Evolutionary conservation across 2,888 invertebrate genomes (phyloP), one percentile per base, ranked within the genome.

Genomic region (Ormyrus labotus): DNA sequence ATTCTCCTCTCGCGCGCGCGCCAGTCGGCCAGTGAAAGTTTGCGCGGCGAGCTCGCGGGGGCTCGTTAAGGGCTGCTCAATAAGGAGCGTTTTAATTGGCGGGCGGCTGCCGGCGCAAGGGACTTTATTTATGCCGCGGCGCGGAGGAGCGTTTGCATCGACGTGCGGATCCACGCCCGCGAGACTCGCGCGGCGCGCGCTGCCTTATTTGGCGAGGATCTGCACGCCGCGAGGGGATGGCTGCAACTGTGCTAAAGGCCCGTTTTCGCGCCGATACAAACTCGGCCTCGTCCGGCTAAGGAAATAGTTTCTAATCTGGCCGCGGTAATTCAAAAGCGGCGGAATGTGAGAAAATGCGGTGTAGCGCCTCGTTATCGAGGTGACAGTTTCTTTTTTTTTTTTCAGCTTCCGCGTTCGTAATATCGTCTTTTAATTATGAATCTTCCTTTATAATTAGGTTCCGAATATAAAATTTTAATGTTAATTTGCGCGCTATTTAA

Each of bases 1-100:
- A 5, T 11, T 10, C 19, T 13, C 6, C 19, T 64, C 34, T 57
- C 65, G 13, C 34, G 69, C 72, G 34, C 45, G 13, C 69, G 10
- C 50, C 60, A 60, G 63, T 70, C 74, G 19, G 34, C 48, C 64
- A 34, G 81, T 64, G 81, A 76, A 70, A 81, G 78, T 75, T 68
- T 48, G 51, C 60, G 60, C 10, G 58, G 13, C 45, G 13, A 9
- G 11, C 69, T 53, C 65, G 67, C 67, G 13, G 81, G 76, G 73
- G 81, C 81, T 83, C 85, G 84, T 82, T 84, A 84, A 80, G 81
- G 81, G 77, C 82, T 80, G 81, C 87, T 87, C 85, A 83, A 86
- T 89, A 89, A 89, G 89, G 89, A 87, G 87, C 85, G 86, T 88
- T 89, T 89, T 89, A 89, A 89, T 89, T 89, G 89, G 89, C 88